A percentile compares a stretch with the other conserved stretches of the same genome.
These are phyloP conservation scores for Dyspetes luteomarginatus DNA, from an alignment of 2,888 invertebrate species.

Conservation along the genomic window DNA sequence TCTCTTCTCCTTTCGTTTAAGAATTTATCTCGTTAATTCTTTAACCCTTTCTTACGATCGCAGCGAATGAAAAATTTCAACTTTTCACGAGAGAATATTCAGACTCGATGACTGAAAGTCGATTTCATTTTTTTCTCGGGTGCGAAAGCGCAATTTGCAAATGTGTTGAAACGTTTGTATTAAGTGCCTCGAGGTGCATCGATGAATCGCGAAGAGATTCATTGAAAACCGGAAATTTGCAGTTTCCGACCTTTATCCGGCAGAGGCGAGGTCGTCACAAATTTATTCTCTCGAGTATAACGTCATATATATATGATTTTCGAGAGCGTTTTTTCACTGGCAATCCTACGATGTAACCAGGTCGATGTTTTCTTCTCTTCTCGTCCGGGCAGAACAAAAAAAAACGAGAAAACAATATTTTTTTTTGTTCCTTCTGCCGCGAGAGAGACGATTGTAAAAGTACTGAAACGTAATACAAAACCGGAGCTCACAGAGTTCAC, in stretches of 20 bases:
- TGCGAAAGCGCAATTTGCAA: too few relatives aligned
- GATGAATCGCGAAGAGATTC: slow-evolving; percentile 50
- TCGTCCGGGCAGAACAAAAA: slow-evolving; percentile 11
- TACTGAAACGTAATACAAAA: slow-evolving; percentile 10
- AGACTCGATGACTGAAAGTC: slow-evolving; percentile 16
- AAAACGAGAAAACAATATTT: not conserved
- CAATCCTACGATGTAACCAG: slow-evolving; percentile 39
- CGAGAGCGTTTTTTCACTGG: slow-evolving; percentile 35
- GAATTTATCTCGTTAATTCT: slow-evolving; percentile 60
- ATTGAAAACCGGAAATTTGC: slow-evolving; percentile 67
- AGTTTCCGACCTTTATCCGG: slow-evolving; percentile 65
- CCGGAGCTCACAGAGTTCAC: slow-evolving; percentile 34
- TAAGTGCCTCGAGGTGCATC: slow-evolving; percentile 39
- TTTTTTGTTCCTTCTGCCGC: not conserved
- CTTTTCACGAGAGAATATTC: slow-evolving; percentile 3
- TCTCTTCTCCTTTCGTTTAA: slow-evolving; percentile 15
- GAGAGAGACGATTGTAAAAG: slow-evolving; percentile 38
- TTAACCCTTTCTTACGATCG: slow-evolving; percentile 38
- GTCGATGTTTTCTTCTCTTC: slow-evolving; percentile 48
- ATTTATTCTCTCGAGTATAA: slow-evolving; percentile 55
- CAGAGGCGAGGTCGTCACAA: slow-evolving; percentile 62
- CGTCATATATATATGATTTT: not conserved
- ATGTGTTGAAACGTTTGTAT: too few relatives aligned
- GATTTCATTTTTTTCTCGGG: slow-evolving; percentile 20
- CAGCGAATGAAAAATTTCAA: not conserved